Evolutionary conservation across 2,797 vertebrate genomes (phyloP).

Genomic region (Brotula barbata): DNA sequence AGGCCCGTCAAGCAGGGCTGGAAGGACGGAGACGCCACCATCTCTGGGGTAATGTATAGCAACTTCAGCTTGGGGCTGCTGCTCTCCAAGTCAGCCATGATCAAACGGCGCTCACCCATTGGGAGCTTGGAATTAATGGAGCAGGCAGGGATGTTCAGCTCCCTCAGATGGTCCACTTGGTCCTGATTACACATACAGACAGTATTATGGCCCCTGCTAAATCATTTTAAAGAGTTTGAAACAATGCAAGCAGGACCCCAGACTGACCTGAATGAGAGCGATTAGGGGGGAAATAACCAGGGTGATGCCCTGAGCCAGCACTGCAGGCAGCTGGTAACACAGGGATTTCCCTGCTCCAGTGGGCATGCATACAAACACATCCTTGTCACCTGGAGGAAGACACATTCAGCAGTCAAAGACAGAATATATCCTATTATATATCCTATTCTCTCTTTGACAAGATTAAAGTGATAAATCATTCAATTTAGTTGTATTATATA

Average conservation of each 20-base stretch:
- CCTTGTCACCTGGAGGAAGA: slow-evolving; percentile 84
- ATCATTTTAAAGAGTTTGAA: neutral
- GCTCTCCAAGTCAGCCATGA: slow-evolving; percentile 85
- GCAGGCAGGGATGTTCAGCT: slow-evolving; percentile 86
- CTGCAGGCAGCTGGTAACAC: slow-evolving; percentile 95
- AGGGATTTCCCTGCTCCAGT: slow-evolving; percentile 97
- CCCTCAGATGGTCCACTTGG: slow-evolving; percentile 88
- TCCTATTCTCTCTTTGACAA: neutral
- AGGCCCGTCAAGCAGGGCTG: slow-evolving; percentile 85
- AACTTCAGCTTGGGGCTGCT: slow-evolving; percentile 87
- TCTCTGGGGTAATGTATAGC: slow-evolving; percentile 96
- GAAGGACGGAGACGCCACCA: slow-evolving; percentile 92
- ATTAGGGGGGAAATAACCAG: slow-evolving; percentile 96
- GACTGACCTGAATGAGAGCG: slow-evolving; percentile 95
- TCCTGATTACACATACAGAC: slow-evolving; percentile 75
- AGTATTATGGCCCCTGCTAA: neutral
- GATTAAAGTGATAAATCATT: neutral
- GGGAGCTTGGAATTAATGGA: slow-evolving; percentile 94
- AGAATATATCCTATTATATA: neutral
- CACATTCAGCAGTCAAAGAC: slow-evolving; percentile 22
- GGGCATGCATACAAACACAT: slow-evolving; percentile 98
- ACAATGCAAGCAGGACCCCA: neutral
- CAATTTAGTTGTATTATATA: neutral
- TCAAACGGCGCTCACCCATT: slow-evolving; percentile 79
- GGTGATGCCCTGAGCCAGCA: slow-evolving; percentile 89